Evolutionary conservation across 2,113 vertebrate species (phyloP).

Genomic region (Cnemophilus loriae): DNA sequence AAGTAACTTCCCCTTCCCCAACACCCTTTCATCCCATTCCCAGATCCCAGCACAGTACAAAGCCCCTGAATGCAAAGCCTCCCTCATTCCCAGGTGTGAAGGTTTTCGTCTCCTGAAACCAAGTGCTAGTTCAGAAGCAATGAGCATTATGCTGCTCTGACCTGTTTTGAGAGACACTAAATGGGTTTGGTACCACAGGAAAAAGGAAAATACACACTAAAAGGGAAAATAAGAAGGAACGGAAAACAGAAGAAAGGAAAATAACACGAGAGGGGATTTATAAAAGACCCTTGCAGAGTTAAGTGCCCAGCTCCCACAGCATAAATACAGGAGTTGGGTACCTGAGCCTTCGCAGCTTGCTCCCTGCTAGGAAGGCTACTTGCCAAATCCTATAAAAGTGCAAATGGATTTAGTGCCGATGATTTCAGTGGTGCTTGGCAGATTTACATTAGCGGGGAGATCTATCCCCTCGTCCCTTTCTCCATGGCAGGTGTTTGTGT

Average conservation of each 20-base stretch:
- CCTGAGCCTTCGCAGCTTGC: background rate
- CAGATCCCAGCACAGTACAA: background rate
- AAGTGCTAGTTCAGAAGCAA: background rate
- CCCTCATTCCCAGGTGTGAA: background rate
- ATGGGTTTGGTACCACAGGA: background rate
- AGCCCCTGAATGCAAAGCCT: background rate
- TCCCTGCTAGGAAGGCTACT: background rate
- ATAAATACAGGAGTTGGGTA: background rate
- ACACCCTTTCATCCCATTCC: background rate
- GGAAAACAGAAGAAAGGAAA: background rate
- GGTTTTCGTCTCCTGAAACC: background rate
- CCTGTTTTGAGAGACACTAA: background rate
- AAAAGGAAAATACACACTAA: background rate
- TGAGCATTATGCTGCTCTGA: background rate
- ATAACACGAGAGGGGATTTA: background rate
- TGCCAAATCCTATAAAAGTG: constrained; percentile 38
- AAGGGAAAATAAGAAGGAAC: background rate
- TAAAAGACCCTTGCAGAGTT: constrained; percentile 18
- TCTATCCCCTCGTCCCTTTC: background rate
- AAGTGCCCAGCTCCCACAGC: background rate
- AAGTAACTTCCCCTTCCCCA: background rate
- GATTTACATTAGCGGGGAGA: background rate
- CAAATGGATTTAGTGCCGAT: constrained; percentile 14
- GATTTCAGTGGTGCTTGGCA: background rate
- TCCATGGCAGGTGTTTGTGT: background rate